A percentile compares a stretch with the other conserved stretches of the same genome.
Conservation (phyloP, 1,140 invertebrate species). For the Diabrotica undecimpunctata region DNA sequence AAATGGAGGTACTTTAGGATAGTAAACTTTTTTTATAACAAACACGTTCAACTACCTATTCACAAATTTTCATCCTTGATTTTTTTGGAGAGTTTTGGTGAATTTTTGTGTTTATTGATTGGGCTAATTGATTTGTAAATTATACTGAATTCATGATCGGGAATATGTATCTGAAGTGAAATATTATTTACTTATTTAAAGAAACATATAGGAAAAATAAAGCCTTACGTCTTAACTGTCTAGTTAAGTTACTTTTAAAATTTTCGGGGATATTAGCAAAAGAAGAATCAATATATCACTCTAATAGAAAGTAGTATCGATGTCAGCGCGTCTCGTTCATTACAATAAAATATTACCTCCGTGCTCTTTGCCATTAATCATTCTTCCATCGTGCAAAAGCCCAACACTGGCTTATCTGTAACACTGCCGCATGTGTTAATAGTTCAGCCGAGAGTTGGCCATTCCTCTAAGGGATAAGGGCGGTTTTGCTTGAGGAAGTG, state of each 20-base stretch:
- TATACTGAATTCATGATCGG: no score
- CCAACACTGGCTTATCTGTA: constrained; percentile 34
- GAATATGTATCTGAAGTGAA: no score
- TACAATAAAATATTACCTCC: constrained; percentile 32
- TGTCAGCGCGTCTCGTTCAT: constrained; percentile 29
- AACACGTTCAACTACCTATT: no score
- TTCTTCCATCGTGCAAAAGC: constrained; percentile 7
- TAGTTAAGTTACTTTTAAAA: background rate
- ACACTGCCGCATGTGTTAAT: constrained; percentile 39
- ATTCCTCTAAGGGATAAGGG: constrained; percentile 31
- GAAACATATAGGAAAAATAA: no score
- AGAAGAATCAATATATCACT: background rate
- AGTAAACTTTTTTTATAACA: no score
- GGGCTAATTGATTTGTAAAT: no score
- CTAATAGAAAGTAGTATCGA: background rate
- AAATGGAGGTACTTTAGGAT: no score
- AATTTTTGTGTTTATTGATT: no score
- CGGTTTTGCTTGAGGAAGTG: constrained; percentile 39
- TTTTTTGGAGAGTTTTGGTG: no score
- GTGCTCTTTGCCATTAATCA: constrained; percentile 34
- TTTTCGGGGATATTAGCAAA: background rate
- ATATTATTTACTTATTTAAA: no score
- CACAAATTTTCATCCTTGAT: no score
- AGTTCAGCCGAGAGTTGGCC: constrained; percentile 36
- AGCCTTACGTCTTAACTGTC: no score